Base-by-base conservation (phyloP, 2,888 invertebrate species). In the Priocnemis perturbator region DNA sequence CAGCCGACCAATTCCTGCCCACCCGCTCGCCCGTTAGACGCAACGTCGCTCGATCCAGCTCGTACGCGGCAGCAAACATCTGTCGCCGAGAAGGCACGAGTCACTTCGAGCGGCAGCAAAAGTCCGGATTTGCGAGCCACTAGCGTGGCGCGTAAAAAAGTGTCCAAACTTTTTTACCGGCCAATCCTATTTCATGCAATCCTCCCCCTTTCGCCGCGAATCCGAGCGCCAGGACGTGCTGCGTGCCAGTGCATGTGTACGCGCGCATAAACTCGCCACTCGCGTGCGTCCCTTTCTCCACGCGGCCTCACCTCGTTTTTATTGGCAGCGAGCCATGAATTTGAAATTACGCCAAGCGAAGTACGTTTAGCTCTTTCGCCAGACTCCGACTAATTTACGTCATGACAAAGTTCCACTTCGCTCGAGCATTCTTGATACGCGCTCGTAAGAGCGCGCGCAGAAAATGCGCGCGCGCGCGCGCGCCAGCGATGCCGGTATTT, bases 361-460 rank as follows among this genome's bases (percentile, higher is more conserved):
- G 65, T 78, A 76, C 78, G 78, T 78, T 78, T 72, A 76, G 78
- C 76, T 78, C 74, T 72, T 78, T 78, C 26, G 78, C 78, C 78
- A 76, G 78, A 55, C 72, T 48, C 47, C 64, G 71, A n/a, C 76
- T 78, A 78, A 78, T 78, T 78, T 76, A 78, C 70, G 69, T 76
- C 76, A 47, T 67, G 76, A 78, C 76, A 53, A 62, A 60, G 61
- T 68, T 60, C 69, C 67, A 68, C 65, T 57, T 53, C 58, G 71
- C 76, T n/a, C 69, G 68, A 76, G 71, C 70, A 74, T 76, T 65
- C 77, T 67, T 55, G 65, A 65, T 52, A 53, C 48, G 55, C 65
- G 57, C 56, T 44, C 50, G 58, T 64, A 50, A 52, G 45, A 50
- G 62, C 63, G 57, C 26, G 26, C 5, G 26, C 3, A 26, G 26